A percentile compares a stretch with the other conserved stretches of the same genome.
Evolutionary conservation across 2,797 vertebrate species (phyloP).

Genomic region (Scolopax rusticola): DNA sequence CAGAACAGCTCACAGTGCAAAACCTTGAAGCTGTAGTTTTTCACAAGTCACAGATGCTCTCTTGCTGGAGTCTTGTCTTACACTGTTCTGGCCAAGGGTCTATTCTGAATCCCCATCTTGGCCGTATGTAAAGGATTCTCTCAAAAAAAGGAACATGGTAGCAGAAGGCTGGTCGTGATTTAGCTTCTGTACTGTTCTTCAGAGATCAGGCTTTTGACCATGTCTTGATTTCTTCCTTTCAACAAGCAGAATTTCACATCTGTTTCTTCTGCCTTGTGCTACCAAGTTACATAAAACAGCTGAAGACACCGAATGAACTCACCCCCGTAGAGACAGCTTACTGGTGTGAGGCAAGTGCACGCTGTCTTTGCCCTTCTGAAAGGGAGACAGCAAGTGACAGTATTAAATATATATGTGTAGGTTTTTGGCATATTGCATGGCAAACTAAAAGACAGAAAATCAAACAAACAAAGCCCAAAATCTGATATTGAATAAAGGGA

Average conservation of each 20-base stretch:
- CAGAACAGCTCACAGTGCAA: neutral
- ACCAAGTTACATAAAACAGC: neutral
- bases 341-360: neutral
- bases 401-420: neutral
- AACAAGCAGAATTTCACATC: neutral
- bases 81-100: neutral
- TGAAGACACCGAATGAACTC: neutral
- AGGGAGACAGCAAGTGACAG: neutral
- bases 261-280: neutral
- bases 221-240: neutral
- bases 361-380: neutral
- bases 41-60: neutral
- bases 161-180: neutral
- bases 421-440: neutral
- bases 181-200: neutral
- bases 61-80: neutral
- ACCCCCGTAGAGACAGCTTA: neutral
- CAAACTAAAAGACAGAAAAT: neutral
- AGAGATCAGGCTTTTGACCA: neutral
- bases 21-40: neutral
- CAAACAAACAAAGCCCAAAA: neutral
- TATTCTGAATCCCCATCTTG: neutral
- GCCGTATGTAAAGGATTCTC: neutral
- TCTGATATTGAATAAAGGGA: neutral
- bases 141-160: neutral